Evolutionary conservation across 2,113 vertebrate species (phyloP).

Genomic region (Gobius niger): DNA sequence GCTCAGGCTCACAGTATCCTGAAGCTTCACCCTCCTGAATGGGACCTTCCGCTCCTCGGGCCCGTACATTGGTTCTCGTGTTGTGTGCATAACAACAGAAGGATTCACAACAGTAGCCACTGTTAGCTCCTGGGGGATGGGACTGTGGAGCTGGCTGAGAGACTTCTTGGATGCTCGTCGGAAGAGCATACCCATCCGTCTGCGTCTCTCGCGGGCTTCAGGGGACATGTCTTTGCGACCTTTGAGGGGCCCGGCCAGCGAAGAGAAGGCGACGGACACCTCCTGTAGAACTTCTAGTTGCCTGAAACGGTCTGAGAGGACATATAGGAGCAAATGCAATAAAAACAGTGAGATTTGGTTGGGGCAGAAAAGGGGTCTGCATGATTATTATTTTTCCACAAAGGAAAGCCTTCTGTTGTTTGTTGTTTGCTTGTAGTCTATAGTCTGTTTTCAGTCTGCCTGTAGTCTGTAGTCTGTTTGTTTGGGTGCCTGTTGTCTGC

Average conservation of each 20-base stretch:
- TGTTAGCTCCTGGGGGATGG: conserved; percentile 2
- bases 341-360: not conserved
- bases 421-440: too few species aligned
- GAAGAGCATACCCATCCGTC: conserved; percentile 55
- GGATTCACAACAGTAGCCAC: not conserved
- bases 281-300: conserved; percentile 77
- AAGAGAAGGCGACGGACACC: conserved; percentile 72
- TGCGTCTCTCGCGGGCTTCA: conserved; percentile 62
- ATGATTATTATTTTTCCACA: too few species aligned
- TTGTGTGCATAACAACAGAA: not conserved
- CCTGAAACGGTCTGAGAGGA: conserved; percentile 69
- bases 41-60: conserved; percentile 20
- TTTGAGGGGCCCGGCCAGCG: conserved; percentile 35
- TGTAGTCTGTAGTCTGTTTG: too few species aligned
- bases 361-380: not conserved
- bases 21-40: conserved; percentile 28
- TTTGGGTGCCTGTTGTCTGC: too few species aligned
- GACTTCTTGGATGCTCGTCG: conserved; percentile 67
- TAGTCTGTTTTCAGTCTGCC: too few species aligned
- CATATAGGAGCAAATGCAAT: not conserved
- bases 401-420: too few species aligned
- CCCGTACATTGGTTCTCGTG: not conserved
- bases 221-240: conserved; percentile 18
- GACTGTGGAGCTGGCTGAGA: conserved; percentile 37
- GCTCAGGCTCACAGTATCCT: conserved; percentile 42